Evolutionary conservation across 2,797 vertebrate genomes (phyloP).

Genomic region (Lithobates pipiens): DNA sequence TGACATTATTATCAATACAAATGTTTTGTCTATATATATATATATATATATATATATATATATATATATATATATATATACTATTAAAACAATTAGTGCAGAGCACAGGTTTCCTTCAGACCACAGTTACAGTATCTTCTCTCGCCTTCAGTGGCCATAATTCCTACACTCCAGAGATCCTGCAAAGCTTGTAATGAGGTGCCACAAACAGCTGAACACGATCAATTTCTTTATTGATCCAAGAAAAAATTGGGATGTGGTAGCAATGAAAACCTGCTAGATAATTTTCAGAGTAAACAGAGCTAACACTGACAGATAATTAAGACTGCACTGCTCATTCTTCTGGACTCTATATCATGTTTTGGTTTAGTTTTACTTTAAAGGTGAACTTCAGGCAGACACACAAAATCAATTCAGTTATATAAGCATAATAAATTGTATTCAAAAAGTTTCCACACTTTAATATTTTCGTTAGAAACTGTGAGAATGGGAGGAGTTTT

Average conservation of each 20-base stretch:
- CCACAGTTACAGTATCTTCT: neutral
- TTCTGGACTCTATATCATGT: neutral
- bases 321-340: neutral
- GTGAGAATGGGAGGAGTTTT: no score
- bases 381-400: neutral
- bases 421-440: neutral
- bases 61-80: no score
- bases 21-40: no score
- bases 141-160: neutral
- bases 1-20: no score
- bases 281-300: neutral
- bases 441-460: no score
- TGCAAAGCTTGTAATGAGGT: neutral
- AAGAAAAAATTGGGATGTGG: neutral
- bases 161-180: neutral
- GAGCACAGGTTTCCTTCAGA: neutral
- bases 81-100: no score
- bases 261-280: neutral
- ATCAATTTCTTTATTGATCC: neutral
- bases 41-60: no score
- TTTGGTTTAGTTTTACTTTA: neutral
- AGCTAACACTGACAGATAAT: neutral
- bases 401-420: neutral
- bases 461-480: no score
- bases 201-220: neutral